A percentile compares a stretch with the other conserved stretches of the same genome.
phyloP scores from a whole-genome alignment of 1,140 invertebrate genomes.

The Medauroidea extradentata region DNA sequence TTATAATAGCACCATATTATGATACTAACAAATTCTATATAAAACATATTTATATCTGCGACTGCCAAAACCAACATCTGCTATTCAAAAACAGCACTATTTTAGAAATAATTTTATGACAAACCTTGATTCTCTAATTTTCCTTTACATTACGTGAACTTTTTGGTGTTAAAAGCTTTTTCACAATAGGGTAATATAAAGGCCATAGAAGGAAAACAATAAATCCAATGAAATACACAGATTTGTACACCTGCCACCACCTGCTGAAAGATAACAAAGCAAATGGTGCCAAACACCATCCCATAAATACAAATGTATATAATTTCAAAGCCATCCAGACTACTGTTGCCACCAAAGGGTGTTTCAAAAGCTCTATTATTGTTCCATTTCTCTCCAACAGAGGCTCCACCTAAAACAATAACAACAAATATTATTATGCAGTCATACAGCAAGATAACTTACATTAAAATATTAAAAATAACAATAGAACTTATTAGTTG shows the following conservation, averaged over 20 bases:
- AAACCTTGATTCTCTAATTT: too few species aligned
- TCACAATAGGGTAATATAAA: constrained; percentile 45
- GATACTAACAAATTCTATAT: too few species aligned
- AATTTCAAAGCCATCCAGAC: constrained; percentile 59
- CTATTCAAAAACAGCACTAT: too few species aligned
- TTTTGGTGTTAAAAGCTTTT: constrained; percentile 29
- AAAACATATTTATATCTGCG: too few species aligned
- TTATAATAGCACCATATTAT: too few species aligned
- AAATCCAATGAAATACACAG: constrained; percentile 60
- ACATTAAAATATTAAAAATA: too few species aligned
- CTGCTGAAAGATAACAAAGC: constrained; percentile 62
- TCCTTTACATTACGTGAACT: too few species aligned
- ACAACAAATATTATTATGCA: too few species aligned
- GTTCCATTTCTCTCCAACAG: constrained; percentile 33
- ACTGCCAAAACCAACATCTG: too few species aligned
- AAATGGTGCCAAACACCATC: constrained; percentile 80
- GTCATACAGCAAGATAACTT: too few species aligned
- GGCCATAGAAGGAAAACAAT: constrained; percentile 58
- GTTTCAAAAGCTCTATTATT: constrained; percentile 21
- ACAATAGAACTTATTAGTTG: too few species aligned
- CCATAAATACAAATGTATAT: constrained; percentile 77
- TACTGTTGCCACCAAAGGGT: constrained; percentile 34
- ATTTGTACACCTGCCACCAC: constrained; percentile 57
- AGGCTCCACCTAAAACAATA: constrained; percentile 37
- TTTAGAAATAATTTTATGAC: too few species aligned